Conservation (phyloP, 2,113 vertebrate genomes). For the Arothron firmamentum region DNA sequence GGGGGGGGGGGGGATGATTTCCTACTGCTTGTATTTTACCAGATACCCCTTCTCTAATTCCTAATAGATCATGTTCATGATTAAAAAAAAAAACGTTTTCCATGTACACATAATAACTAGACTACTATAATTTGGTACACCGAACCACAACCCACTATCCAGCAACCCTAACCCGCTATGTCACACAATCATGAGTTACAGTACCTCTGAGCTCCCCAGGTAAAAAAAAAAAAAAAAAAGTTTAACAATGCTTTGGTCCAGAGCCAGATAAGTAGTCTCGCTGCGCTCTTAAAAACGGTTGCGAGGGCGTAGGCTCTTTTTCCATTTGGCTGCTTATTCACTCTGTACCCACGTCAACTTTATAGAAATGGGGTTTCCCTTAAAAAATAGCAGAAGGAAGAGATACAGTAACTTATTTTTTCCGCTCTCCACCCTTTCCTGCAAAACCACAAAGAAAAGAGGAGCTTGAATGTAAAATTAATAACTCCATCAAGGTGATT, state of each 20-base stretch:
- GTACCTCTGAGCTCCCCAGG: slow-evolving; percentile 13
- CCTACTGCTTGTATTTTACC: too few relatives aligned
- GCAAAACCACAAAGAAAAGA: slow-evolving; percentile 7
- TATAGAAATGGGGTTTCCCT: slow-evolving; percentile 41
- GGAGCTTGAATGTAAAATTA: slow-evolving; percentile 20
- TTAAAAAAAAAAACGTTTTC: background rate
- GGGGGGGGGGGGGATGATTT: too few relatives aligned
- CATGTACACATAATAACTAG: background rate
- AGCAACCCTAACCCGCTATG: too few relatives aligned
- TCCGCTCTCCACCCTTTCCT: slow-evolving; percentile 56
- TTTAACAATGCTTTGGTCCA: background rate
- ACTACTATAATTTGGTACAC: slow-evolving; percentile 9
- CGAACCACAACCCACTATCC: background rate
- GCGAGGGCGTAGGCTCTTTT: slow-evolving; percentile 48
- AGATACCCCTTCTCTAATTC: background rate
- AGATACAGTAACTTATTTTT: slow-evolving; percentile 21
- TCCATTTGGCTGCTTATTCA: slow-evolving; percentile 60
- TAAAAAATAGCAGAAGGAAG: slow-evolving; percentile 45
- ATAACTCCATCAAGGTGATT: too few relatives aligned
- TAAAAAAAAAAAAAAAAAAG: background rate
- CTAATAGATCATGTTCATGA: background rate
- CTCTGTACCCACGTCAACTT: slow-evolving; percentile 9
- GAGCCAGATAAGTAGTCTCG: background rate
- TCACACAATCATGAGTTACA: background rate
- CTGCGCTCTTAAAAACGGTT: slow-evolving; percentile 8